These are phyloP conservation scores for Campylomormyrus tamandua DNA, from an alignment of 2,113 vertebrate genomes.

Conservation along the genomic window DNA sequence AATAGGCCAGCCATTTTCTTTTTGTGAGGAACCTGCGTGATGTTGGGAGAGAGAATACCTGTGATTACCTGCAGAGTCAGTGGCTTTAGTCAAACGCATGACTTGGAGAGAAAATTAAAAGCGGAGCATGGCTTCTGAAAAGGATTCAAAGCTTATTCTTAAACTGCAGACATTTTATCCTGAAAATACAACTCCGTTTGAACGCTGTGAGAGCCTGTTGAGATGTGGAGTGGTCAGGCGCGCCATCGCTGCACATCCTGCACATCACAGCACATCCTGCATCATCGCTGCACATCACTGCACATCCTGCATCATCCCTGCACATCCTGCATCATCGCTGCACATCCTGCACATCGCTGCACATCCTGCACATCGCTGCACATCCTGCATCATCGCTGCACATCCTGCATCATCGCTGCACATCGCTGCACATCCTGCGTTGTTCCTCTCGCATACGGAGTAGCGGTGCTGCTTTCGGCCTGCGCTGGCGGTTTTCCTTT, in stretches of 20 bases:
- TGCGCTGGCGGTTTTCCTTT: background rate
- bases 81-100: constrained; percentile 38
- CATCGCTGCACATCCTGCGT: background rate
- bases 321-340: no score
- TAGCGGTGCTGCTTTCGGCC: background rate
- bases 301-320: no score
- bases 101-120: constrained; percentile 49
- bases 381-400: no score
- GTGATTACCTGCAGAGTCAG: constrained; percentile 58
- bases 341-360: no score
- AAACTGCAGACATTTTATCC: background rate
- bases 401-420: no score
- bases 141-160: background rate
- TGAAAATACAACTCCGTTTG: background rate
- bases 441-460: background rate
- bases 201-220: no score
- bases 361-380: no score
- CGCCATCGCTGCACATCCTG: background rate
- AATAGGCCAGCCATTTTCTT: constrained; percentile 34
- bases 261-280: no score
- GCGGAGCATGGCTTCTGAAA: constrained; percentile 12
- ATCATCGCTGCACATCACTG: no score
- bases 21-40: constrained; percentile 40
- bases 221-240: background rate
- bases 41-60: constrained; percentile 41